A percentile compares a stretch with the other conserved stretches of the same genome.
These are phyloP conservation scores for Koerneria pararmatus DNA, from an alignment of 2,888 invertebrate genomes.

Conservation along the genomic window DNA sequence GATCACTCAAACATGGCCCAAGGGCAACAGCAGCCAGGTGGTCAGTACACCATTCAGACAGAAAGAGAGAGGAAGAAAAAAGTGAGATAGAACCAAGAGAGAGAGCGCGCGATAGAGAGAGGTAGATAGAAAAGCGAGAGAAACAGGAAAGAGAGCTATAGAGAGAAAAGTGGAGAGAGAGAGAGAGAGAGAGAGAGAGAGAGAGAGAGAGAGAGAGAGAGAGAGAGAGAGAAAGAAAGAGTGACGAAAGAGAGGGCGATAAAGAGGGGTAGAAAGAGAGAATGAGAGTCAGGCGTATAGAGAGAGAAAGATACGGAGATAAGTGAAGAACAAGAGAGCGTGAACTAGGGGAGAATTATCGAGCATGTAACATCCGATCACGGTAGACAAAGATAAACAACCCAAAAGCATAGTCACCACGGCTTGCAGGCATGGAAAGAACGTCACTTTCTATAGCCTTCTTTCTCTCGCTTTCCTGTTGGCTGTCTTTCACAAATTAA, in stretches of 20 bases:
- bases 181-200: conserved; percentile 6
- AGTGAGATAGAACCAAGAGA: neutral
- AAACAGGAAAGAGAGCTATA: neutral
- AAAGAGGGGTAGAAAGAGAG: conserved; percentile 3
- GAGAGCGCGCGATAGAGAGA: neutral
- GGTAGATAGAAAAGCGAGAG: neutral
- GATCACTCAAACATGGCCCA: too few species aligned
- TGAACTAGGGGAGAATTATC: too few species aligned
- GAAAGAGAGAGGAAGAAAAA: conserved; percentile 3
- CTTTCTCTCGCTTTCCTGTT: conserved; percentile 11
- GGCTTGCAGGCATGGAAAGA: too few species aligned
- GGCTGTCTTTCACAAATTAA: neutral
- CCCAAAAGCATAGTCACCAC: too few species aligned
- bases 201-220: conserved; percentile 6
- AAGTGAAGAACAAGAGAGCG: neutral
- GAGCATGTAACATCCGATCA: too few species aligned
- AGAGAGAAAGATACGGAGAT: neutral
- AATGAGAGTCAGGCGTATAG: neutral
- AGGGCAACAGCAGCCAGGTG: too few species aligned
- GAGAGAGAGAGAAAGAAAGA: conserved; percentile 6
- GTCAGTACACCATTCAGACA: neutral
- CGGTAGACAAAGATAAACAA: too few species aligned
- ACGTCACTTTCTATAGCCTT: too few species aligned
- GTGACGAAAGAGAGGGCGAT: neutral
- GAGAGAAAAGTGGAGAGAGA: conserved; percentile 2